Base-by-base conservation (phyloP, 2,888 invertebrate genomes). In the Entomobrya proxima region DNA sequence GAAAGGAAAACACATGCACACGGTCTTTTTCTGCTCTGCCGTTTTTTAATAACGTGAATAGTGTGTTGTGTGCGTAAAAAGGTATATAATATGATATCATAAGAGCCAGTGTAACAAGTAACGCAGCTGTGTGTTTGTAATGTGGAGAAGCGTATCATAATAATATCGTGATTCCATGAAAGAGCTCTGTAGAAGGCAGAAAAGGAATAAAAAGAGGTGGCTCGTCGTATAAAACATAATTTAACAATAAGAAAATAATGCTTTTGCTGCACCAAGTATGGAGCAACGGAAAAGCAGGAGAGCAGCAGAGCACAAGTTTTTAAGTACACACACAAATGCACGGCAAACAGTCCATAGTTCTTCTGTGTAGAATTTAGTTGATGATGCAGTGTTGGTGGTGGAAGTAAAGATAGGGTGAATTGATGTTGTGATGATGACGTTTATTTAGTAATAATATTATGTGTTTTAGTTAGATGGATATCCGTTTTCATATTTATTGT, bases 381-480 rank as follows among this genome's bases (percentile, higher is more conserved):
- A 24, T 5, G n/a, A 13, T 44, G 44, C 9, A 44, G 44, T 44
- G n/a, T 13, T 44, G 44, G 2, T 44, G 44, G 44, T 44, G 44
- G 44, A 13, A 58, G 58, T 58, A 58, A 44, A 37, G 58, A 50
- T 50, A 30, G 44, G 47, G 44, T 55, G 69, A 50, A 11, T 44
- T 83, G 84, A 84, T 74, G 52, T 44, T 75, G 72, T 81, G 55
- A 83, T 82, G 44, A 82, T 75, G 61, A 44, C 47, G 27, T 27
- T 30, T 72, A 35, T 69, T 15, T 47, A 37, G 72, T 79, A 83
- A 77, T 50, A 75, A 55, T 80, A 67, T 61, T 75, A 55, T 67
- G 83, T 78, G 72, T 77, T 75, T 82, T 75, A 75, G 82, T 82
- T 75, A 67, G 82, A 64, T 75, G 74, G n/a, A n/a, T 82, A 82